phyloP scores from a whole-genome alignment of 2,797 vertebrate genomes.

The Trachops cirrhosus region DNA sequence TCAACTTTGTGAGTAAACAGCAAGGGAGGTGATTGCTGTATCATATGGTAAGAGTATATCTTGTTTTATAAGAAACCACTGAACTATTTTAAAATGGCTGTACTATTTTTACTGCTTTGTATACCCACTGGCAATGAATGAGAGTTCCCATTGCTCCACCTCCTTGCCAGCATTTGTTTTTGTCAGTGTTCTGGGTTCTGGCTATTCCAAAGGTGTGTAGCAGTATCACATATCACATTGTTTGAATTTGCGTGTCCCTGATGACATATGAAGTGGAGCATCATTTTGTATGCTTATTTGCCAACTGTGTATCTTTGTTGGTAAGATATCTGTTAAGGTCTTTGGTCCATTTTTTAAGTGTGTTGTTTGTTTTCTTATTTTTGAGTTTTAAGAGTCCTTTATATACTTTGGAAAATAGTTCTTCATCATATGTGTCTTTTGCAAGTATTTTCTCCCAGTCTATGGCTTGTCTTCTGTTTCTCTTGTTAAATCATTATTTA shows the following conservation, averaged over 20 bases:
- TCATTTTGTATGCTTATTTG: background rate
- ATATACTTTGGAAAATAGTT: background rate
- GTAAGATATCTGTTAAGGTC: background rate
- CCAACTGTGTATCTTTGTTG: background rate
- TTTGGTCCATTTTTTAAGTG: background rate
- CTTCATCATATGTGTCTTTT: background rate
- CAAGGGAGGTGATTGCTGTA: background rate
- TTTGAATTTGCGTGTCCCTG: background rate
- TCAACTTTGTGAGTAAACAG: background rate
- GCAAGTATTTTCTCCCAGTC: background rate
- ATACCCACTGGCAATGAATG: background rate
- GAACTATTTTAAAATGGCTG: background rate
- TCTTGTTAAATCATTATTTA: background rate
- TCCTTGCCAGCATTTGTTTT: background rate
- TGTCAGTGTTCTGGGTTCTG: background rate
- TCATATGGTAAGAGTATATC: background rate
- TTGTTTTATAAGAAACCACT: background rate
- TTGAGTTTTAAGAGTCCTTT: background rate
- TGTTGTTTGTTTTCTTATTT: background rate
- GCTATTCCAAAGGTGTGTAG: background rate
- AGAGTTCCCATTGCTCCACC: background rate
- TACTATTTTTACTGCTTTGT: background rate
- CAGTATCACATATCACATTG: background rate
- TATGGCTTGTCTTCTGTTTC: background rate
- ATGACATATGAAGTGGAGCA: background rate